A percentile compares a stretch with the other conserved stretches of the same genome.
phyloP scores from a whole-genome alignment of 2,888 invertebrate species.

The Luffia ferchaultella region DNA sequence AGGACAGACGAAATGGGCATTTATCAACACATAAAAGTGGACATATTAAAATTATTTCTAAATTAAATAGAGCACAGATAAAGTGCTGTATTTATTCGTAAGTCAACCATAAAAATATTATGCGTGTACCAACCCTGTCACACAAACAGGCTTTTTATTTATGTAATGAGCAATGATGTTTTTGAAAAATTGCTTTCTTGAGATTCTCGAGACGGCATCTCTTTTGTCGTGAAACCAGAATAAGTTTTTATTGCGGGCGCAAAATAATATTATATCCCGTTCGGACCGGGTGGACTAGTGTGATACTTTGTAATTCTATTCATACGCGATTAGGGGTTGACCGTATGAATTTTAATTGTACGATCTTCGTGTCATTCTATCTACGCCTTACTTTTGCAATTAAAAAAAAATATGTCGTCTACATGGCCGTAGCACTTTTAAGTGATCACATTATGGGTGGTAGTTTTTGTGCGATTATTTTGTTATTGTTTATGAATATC shows the following conservation, averaged over 20 bases:
- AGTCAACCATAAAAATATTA: too few species aligned
- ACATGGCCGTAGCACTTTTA: too few species aligned
- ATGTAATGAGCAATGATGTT: slow-evolving; percentile 64
- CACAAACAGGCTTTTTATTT: slow-evolving; percentile 38
- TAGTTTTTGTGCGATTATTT: too few species aligned
- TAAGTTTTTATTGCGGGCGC: slow-evolving; percentile 58
- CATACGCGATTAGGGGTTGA: slow-evolving; percentile 44
- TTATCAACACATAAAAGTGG: too few species aligned
- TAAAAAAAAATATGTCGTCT: too few species aligned
- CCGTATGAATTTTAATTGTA: slow-evolving; percentile 19
- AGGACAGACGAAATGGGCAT: too few species aligned
- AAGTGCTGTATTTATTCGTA: too few species aligned
- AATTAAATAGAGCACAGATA: too few species aligned
- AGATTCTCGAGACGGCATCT: slow-evolving; percentile 36
- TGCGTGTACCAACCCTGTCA: neutral
- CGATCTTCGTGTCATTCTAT: too few species aligned
- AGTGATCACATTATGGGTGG: too few species aligned
- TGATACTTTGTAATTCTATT: slow-evolving; percentile 33
- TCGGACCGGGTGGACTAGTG: slow-evolving; percentile 35
- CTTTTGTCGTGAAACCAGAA: slow-evolving; percentile 37
- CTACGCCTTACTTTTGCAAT: slow-evolving; percentile 54
- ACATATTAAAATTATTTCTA: too few species aligned
- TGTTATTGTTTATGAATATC: too few species aligned
- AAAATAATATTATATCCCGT: slow-evolving; percentile 42
- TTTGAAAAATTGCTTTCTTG: slow-evolving; percentile 60